A percentile compares a stretch with the other conserved stretches of the same genome.
These are phyloP conservation scores for Phengaris arion DNA, from an alignment of 2,888 invertebrate genomes.

Conservation along the genomic window DNA sequence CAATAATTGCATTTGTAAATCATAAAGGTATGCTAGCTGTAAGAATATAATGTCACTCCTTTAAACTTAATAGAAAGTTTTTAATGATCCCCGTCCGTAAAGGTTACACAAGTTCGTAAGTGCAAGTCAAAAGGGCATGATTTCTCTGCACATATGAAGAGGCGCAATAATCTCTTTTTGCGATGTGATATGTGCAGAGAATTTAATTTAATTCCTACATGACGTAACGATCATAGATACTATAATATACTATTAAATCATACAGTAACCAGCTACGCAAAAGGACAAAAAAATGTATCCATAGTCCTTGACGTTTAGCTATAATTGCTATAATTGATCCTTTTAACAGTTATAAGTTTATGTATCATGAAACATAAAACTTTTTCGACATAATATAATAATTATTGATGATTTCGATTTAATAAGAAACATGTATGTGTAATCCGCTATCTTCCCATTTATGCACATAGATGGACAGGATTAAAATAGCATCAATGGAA, in stretches of 20 bases:
- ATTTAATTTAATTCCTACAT: too few species aligned
- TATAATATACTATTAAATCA: not conserved
- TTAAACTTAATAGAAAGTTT: not conserved
- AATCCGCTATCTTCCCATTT: too few species aligned
- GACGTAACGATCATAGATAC: not conserved
- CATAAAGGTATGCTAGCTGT: not conserved
- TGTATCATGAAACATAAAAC: not conserved
- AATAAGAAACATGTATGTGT: not conserved
- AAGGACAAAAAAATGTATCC: not conserved
- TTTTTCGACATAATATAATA: not conserved
- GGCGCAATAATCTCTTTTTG: not conserved
- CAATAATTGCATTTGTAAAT: not conserved
- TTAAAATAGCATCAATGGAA: not conserved
- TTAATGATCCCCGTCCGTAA: not conserved
- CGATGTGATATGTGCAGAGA: not conserved
- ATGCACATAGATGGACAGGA: not conserved
- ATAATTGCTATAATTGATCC: not conserved
- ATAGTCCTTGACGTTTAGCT: not conserved
- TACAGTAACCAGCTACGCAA: not conserved
- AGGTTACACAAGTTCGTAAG: not conserved
- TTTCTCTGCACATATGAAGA: not conserved
- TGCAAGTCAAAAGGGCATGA: not conserved
- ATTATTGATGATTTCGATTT: not conserved
- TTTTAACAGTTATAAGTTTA: not conserved
- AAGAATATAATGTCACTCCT: not conserved